Percentiles rank a stretch among this genome's conserved stretches.
Evolutionary conservation across 2,888 invertebrate species (phyloP).

Genomic region (Cecidostiba fungosa): DNA sequence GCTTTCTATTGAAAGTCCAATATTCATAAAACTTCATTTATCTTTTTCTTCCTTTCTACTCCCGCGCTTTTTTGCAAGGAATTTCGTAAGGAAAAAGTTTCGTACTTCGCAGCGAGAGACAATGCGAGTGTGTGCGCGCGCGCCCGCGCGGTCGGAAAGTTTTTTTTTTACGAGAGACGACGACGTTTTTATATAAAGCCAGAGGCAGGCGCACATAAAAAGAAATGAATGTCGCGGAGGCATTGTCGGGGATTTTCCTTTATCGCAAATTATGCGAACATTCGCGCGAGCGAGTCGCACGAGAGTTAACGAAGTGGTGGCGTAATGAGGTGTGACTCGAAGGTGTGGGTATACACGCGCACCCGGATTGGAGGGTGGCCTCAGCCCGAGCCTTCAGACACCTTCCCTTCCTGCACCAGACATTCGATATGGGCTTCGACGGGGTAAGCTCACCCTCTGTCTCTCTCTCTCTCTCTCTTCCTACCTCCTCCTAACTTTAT

Average conservation of each 20-base stretch:
- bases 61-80: neutral
- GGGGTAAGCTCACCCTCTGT: neutral
- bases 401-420: neutral
- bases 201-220: constrained; percentile 23
- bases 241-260: constrained; percentile 34
- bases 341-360: constrained; percentile 23
- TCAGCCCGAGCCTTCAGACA: constrained; percentile 12
- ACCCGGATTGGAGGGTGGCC: neutral
- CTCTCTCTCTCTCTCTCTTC: neutral
- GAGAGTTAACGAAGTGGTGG: constrained; percentile 33
- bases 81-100: constrained; percentile 27
- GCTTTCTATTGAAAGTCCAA: constrained; percentile 27
- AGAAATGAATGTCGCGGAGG: constrained; percentile 26
- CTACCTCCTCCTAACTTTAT: neutral
- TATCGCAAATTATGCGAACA: constrained; percentile 34
- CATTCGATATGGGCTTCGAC: constrained; percentile 30
- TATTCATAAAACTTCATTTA: constrained; percentile 30
- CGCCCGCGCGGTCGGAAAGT: constrained; percentile 10
- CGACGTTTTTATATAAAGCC: constrained; percentile 31
- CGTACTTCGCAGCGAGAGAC: constrained; percentile 13
- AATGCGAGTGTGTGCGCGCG: neutral
- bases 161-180: constrained; percentile 27
- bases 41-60: constrained; percentile 13
- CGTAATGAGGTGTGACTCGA: constrained; percentile 29
- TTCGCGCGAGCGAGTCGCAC: constrained; percentile 1